Evolutionary conservation across 2,888 invertebrate genomes (phyloP), one percentile per base, ranked within the genome.

Genomic region (Lepetodrilus schrolli): DNA sequence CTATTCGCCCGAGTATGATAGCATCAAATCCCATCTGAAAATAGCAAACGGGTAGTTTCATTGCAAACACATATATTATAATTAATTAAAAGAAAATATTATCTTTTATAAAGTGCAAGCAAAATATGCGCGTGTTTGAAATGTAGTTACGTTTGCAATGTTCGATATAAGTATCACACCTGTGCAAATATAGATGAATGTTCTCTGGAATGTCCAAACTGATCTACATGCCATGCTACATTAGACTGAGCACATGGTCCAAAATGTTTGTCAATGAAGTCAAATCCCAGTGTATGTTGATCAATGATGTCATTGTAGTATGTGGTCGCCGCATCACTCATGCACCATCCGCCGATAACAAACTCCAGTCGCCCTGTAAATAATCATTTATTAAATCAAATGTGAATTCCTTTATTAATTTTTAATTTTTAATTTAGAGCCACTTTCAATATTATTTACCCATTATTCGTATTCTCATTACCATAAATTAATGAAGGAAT

Each of bases 21-120:
- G 96, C 97, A 87, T 98, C 96, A 86, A 94, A 97, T 78, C 95
- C 97, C 93, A 98, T 94, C 89, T 94, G 94, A 0, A 95, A 92
- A 5, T 93, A 38, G 47, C 69, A 66, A 26, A 3, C n/a, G n/a
- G n/a, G n/a, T n/a, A n/a, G n/a, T n/a, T n/a, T n/a, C n/a, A n/a
- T n/a, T n/a, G n/a, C n/a, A n/a, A n/a, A n/a, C n/a, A n/a, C n/a
- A n/a, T n/a, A n/a, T n/a, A n/a, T n/a, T n/a, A n/a, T n/a, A n/a
- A n/a, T n/a, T n/a, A n/a, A n/a, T n/a, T n/a, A n/a, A n/a, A n/a
- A n/a, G n/a, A n/a, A n/a, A n/a, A n/a, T n/a, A n/a, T n/a, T n/a
- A n/a, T n/a, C n/a, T n/a, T n/a, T n/a, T n/a, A n/a, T n/a, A n/a
- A n/a, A n/a, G n/a, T n/a, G n/a, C n/a, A n/a, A n/a, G n/a, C n/a